Percentiles rank a stretch among this genome's conserved stretches.
Conservation (phyloP, 2,113 vertebrate genomes). For the Phainopepla nitens region DNA sequence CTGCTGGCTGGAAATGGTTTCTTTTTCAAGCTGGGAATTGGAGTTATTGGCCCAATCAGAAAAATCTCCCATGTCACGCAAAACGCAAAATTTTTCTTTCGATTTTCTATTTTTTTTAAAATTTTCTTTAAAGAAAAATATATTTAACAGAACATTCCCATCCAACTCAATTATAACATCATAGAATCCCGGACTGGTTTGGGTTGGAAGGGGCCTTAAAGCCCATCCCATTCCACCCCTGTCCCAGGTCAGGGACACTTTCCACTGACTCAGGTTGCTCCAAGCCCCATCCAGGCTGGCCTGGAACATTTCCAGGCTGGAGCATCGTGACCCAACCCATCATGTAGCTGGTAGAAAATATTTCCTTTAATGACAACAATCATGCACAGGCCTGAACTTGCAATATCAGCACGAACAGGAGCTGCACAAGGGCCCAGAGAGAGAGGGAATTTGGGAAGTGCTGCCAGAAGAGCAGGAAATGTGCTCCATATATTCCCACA, state of each 20-base stretch:
- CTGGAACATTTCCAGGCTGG: background rate
- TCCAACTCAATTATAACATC: background rate
- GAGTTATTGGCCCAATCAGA: background rate
- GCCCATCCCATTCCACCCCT: background rate
- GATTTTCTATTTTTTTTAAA: background rate
- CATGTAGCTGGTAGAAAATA: background rate
- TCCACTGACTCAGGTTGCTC: rapidly evolving
- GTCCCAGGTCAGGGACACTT: background rate
- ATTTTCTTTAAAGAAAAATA: background rate
- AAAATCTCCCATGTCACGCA: background rate
- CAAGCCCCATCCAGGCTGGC: background rate
- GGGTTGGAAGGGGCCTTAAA: background rate
- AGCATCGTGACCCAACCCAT: background rate
- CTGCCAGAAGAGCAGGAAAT: background rate
- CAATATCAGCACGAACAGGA: background rate
- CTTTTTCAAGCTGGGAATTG: background rate
- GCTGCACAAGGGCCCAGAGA: background rate
- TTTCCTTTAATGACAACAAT: background rate
- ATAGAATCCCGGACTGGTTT: background rate
- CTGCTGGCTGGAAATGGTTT: background rate
- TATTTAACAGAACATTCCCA: background rate
- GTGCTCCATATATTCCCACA: background rate
- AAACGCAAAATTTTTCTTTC: background rate
- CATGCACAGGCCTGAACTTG: background rate
- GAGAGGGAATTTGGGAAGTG: background rate